Percentiles rank a stretch among this genome's conserved stretches.
Conservation (phyloP, 2,797 vertebrate genomes). For the Periophthalmus magnuspinnatus region DNA sequence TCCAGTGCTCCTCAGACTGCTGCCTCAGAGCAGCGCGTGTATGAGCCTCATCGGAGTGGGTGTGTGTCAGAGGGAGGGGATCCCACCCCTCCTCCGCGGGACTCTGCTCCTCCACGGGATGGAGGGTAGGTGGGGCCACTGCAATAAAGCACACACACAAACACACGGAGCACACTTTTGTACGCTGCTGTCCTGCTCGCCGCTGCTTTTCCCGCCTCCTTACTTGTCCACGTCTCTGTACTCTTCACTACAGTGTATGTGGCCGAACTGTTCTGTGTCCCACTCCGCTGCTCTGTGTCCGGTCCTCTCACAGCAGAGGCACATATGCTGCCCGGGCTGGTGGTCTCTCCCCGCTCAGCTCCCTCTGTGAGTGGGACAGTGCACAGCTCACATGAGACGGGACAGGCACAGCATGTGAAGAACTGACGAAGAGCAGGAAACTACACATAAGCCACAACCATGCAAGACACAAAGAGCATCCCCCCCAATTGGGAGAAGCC, state of each 20-base stretch:
- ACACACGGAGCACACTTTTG: slow-evolving; percentile 57
- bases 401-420: slow-evolving; percentile 55
- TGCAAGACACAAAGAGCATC: slow-evolving; percentile 63
- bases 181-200: slow-evolving; percentile 66
- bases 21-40: slow-evolving; percentile 67
- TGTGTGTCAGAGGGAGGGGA: slow-evolving; percentile 67
- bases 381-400: slow-evolving; percentile 79
- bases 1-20: slow-evolving; percentile 70
- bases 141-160: slow-evolving; percentile 72
- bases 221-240: slow-evolving; percentile 58
- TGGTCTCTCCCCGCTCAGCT: slow-evolving; percentile 80
- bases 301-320: slow-evolving; percentile 75
- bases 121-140: slow-evolving; percentile 78
- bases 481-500: slow-evolving; percentile 88
- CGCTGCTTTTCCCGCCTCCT: slow-evolving; percentile 65
- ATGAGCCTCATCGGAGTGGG: slow-evolving; percentile 53
- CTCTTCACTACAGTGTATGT: slow-evolving; percentile 58
- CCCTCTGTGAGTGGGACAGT: slow-evolving; percentile 70
- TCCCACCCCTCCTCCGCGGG: slow-evolving; percentile 73
- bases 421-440: slow-evolving; percentile 37
- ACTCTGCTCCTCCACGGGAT: slow-evolving; percentile 76
- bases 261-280: slow-evolving; percentile 49
- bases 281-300: slow-evolving; percentile 61
- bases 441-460: slow-evolving; percentile 26
- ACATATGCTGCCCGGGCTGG: slow-evolving; percentile 81